phyloP scores from a whole-genome alignment of 2,888 invertebrate species.

The Iphiclides podalirius region DNA sequence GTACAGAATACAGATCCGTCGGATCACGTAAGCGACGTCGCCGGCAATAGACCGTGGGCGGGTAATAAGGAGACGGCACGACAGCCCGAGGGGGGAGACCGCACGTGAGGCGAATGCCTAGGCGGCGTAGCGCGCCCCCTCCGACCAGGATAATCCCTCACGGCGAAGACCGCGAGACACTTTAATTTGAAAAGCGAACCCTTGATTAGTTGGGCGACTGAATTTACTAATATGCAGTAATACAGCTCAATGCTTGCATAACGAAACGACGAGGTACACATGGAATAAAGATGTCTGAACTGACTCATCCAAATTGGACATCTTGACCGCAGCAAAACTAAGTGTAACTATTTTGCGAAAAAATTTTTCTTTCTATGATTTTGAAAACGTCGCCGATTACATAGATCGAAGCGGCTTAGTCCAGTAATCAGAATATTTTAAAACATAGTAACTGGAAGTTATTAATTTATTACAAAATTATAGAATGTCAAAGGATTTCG shows the following conservation, averaged over 20 bases:
- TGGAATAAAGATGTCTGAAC: too few relatives aligned
- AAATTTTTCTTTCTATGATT: too few relatives aligned
- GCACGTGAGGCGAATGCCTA: constrained; percentile 63
- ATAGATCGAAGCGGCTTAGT: too few relatives aligned
- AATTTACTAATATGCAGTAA: constrained; percentile 14
- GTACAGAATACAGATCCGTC: not conserved
- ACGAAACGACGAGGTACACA: too few relatives aligned
- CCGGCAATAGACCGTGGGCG: constrained; percentile 58
- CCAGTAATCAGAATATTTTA: too few relatives aligned
- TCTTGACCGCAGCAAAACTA: too few relatives aligned
- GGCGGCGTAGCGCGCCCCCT: constrained; percentile 42
- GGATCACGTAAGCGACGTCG: constrained; percentile 16
- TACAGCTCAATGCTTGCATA: not conserved
- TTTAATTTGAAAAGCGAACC: constrained; percentile 24
- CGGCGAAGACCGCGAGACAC: constrained; percentile 43
- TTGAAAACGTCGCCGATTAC: too few relatives aligned
- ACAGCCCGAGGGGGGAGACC: constrained; percentile 63
- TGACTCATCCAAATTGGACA: too few relatives aligned
- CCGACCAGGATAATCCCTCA: constrained; percentile 64
- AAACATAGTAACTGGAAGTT: too few relatives aligned
- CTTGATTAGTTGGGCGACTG: constrained; percentile 21
- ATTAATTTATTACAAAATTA: too few relatives aligned
- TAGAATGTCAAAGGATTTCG: too few relatives aligned
- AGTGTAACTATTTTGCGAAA: too few relatives aligned
- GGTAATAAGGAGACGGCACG: constrained; percentile 68